Conservation (phyloP, 2,113 vertebrate species). For the Macheiramphus alcinus region DNA sequence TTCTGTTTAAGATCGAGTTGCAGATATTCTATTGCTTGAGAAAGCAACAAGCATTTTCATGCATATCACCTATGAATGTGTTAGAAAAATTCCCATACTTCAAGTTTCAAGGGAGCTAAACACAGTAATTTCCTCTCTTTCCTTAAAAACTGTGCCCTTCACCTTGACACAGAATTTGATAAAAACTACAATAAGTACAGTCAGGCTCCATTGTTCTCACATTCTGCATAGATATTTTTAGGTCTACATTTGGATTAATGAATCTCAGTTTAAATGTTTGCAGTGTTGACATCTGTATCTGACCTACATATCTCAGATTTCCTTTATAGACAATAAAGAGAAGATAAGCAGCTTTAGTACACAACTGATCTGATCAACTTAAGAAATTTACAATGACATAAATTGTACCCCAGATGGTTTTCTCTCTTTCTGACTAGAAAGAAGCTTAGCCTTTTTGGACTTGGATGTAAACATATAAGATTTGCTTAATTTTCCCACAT, state of each 20-base stretch:
- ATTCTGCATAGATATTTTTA: background rate
- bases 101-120: background rate
- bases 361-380: background rate
- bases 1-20: background rate
- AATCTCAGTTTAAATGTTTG: background rate
- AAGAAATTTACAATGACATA: background rate
- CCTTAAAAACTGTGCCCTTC: background rate
- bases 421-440: background rate
- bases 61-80: background rate
- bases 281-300: background rate
- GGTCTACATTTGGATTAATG: background rate
- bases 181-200: background rate
- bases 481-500: background rate
- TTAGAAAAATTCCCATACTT: background rate
- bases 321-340: background rate
- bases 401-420: background rate
- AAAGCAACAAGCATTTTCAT: background rate
- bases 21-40: background rate
- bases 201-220: background rate
- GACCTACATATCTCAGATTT: background rate
- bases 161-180: background rate
- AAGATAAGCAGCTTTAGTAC: background rate
- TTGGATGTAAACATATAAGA: fast-evolving
- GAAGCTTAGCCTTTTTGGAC: background rate
- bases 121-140: background rate